Evolutionary conservation across 2,888 invertebrate species (phyloP).

Genomic region (Dromius quadrimaculatus): DNA sequence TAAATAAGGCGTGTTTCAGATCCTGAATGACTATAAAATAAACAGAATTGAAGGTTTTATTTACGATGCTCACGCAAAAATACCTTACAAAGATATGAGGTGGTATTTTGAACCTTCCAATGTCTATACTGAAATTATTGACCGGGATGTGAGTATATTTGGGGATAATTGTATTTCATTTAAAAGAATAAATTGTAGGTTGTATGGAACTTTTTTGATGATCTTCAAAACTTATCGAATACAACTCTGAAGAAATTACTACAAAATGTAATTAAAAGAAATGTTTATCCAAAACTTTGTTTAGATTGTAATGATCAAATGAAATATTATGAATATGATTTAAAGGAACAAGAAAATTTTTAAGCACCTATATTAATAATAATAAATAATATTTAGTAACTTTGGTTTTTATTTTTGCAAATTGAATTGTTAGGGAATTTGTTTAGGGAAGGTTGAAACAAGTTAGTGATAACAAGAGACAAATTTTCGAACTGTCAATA

Average conservation of each 20-base stretch:
- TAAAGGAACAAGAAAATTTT: constrained; percentile 22
- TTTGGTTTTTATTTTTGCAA: too few relatives aligned
- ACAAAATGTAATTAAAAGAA: constrained; percentile 27
- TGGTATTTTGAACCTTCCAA: constrained; percentile 41
- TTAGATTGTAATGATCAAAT: constrained; percentile 33
- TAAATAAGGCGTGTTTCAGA: constrained; percentile 8
- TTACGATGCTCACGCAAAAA: not conserved
- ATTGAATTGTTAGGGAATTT: too few relatives aligned
- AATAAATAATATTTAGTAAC: not conserved
- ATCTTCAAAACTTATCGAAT: constrained; percentile 24
- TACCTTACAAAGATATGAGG: constrained; percentile 12
- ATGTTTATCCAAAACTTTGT: constrained; percentile 34
- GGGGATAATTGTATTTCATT: not conserved
- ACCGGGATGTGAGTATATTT: constrained; percentile 41
- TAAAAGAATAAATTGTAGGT: constrained; percentile 24
- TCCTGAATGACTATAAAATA: constrained; percentile 21
- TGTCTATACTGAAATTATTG: constrained; percentile 29
- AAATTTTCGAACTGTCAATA: not conserved
- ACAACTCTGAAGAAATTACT: constrained; percentile 35
- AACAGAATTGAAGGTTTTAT: constrained; percentile 15
- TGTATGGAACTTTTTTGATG: constrained; percentile 15
- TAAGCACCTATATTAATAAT: not conserved
- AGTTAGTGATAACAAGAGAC: constrained; percentile 6
- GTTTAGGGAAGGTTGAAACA: not conserved
- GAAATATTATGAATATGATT: constrained; percentile 28